A percentile compares a stretch with the other conserved stretches of the same genome.
Evolutionary conservation across 2,797 vertebrate genomes (phyloP).

Genomic region (Acridotheres tristis): DNA sequence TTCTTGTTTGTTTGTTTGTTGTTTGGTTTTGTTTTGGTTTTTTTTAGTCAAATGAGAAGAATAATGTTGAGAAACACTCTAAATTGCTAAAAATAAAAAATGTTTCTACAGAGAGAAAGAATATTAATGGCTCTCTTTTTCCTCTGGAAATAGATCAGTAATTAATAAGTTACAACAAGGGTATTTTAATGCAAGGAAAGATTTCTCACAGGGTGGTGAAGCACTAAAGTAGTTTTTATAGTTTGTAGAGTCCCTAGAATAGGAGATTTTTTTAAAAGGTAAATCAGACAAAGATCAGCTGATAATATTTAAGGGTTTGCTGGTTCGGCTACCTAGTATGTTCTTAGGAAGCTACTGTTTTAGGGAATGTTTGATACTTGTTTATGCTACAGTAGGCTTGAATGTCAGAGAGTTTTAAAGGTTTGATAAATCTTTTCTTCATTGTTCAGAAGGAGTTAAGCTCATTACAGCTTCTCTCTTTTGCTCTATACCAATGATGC

Average conservation of each 20-base stretch:
- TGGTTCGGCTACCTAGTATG: not conserved
- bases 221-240: not conserved
- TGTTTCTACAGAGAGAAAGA: not conserved
- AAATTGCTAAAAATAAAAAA: not conserved
- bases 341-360: not conserved
- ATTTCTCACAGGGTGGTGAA: not conserved
- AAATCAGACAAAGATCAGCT: not conserved
- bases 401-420: not conserved
- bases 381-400: not conserved
- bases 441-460: not conserved
- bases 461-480: not conserved
- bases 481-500: not conserved
- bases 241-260: not conserved
- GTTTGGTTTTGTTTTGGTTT: fast-evolving
- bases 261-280: not conserved
- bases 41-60: not conserved
- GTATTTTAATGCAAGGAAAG: not conserved
- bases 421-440: not conserved
- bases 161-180: not conserved
- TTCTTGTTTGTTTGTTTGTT: not conserved
- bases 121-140: not conserved
- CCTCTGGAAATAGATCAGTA: not conserved
- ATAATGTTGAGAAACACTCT: not conserved
- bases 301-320: not conserved
- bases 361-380: not conserved